Evolutionary conservation across 2,113 vertebrate species (phyloP).

Genomic region (Notechis scutatus): DNA sequence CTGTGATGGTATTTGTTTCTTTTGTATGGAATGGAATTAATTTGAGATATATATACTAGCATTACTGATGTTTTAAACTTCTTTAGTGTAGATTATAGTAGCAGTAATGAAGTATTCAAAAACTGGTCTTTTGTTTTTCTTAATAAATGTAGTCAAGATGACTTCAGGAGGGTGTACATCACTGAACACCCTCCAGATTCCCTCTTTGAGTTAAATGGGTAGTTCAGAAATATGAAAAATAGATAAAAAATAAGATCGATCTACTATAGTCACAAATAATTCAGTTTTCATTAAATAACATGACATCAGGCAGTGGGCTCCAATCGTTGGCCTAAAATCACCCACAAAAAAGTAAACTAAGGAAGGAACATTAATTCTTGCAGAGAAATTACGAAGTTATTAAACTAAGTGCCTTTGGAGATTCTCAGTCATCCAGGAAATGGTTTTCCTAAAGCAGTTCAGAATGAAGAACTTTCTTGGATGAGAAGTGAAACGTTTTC

Average conservation of each 20-base stretch:
- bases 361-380: conserved; percentile 25
- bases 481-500: not conserved
- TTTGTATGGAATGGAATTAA: not conserved
- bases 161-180: not conserved
- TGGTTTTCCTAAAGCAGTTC: not conserved
- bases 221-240: not conserved
- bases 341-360: conserved; percentile 32
- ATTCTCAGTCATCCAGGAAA: not conserved
- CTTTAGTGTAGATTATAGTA: not conserved
- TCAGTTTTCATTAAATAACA: not conserved
- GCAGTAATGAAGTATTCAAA: conserved; percentile 4
- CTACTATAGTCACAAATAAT: not conserved
- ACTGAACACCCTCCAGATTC: not conserved
- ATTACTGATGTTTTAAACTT: not conserved
- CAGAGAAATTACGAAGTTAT: conserved; percentile 5
- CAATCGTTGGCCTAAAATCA: not conserved
- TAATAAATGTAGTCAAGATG: conserved; percentile 52
- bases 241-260: not conserved
- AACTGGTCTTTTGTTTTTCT: conserved; percentile 33
- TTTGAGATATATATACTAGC: not conserved
- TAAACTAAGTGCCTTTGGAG: not conserved
- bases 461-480: not conserved
- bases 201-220: not conserved
- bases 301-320: conserved; percentile 13
- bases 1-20: not conserved